phyloP scores from a whole-genome alignment of 2,797 vertebrate genomes.

The Trachops cirrhosus region DNA sequence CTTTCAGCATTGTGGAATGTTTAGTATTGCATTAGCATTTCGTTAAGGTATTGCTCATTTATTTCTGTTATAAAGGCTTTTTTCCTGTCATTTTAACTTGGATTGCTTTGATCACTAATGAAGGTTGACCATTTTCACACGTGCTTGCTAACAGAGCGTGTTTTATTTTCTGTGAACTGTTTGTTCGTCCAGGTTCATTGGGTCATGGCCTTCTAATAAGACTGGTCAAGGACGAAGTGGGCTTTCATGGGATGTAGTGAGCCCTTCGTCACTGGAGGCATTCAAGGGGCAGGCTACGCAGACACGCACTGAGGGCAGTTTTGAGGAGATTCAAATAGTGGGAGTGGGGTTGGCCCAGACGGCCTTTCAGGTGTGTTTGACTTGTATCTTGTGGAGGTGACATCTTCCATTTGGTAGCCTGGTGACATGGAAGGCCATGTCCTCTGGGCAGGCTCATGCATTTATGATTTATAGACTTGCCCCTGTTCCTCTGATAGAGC shows the following conservation, averaged over 20 bases:
- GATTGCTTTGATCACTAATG: not conserved
- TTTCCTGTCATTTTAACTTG: not conserved
- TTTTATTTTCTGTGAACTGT: not conserved
- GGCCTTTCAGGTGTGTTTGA: not conserved
- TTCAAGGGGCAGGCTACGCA: not conserved
- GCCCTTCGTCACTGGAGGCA: not conserved
- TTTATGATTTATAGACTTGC: not conserved
- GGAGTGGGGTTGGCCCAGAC: not conserved
- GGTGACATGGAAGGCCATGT: too few species aligned
- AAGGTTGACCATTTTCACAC: not conserved
- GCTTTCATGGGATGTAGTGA: not conserved
- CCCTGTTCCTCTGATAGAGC: not conserved
- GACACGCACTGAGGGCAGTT: not conserved
- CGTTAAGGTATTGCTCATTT: not conserved
- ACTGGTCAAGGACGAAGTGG: not conserved
- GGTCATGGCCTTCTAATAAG: slow-evolving; percentile 41
- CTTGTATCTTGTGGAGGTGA: not conserved
- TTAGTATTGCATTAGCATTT: not conserved
- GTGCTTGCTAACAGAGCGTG: not conserved
- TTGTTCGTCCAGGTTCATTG: not conserved
- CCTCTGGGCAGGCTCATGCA: too few species aligned
- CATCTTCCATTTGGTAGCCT: not conserved
- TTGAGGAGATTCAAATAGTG: not conserved
- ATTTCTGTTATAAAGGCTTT: not conserved
- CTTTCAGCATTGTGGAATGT: not conserved